phyloP scores from a whole-genome alignment of 2,888 invertebrate species.

The Escarpia spicata region DNA sequence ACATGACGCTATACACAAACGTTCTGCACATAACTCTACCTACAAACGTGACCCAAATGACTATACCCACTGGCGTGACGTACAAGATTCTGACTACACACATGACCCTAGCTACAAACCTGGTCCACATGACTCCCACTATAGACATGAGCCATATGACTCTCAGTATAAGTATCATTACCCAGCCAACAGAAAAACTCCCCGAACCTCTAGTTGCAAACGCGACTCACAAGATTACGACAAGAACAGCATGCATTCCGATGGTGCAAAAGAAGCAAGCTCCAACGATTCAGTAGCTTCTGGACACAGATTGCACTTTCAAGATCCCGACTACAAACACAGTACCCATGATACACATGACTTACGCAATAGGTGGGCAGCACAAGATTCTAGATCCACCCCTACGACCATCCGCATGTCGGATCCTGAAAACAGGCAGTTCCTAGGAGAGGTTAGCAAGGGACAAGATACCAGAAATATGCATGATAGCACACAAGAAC shows the following conservation, averaged over 20 bases:
- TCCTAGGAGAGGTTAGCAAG: no score
- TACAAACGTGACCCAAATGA: no score
- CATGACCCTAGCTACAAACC: background rate
- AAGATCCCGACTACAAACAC: background rate
- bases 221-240: background rate
- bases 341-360: background rate
- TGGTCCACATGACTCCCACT: background rate
- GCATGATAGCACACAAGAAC: background rate
- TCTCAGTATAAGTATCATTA: background rate
- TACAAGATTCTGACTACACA: background rate
- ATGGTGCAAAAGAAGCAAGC: background rate
- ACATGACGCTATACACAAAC: no score
- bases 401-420: background rate
- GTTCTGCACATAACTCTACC: no score
- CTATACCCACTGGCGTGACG: no score
- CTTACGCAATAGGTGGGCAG: background rate
- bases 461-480: background rate
- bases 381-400: background rate
- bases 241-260: background rate
- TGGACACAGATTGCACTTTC: background rate
- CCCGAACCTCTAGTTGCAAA: background rate
- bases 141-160: constrained; percentile 1
- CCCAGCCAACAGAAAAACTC: background rate
- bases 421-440: no score
- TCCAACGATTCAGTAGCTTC: background rate